Evolutionary conservation across 2,113 vertebrate genomes (phyloP).

Genomic region (Eurystomus gularis): DNA sequence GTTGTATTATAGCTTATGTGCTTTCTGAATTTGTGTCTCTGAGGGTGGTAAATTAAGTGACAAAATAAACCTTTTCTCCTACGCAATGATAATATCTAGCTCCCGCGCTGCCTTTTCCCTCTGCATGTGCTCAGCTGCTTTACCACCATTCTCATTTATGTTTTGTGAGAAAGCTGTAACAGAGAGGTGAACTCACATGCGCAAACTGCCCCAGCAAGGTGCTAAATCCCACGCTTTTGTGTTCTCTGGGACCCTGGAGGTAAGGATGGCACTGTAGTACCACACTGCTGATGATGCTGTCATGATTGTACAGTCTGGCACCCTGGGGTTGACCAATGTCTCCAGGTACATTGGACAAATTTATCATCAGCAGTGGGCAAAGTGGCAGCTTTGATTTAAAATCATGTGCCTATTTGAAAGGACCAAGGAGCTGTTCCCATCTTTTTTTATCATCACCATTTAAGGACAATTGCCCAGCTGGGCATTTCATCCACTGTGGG

Average conservation of each 20-base stretch:
- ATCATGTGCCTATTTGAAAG: background rate
- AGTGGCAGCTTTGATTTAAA: background rate
- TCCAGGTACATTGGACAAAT: background rate
- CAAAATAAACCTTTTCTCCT: background rate
- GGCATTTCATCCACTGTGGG: background rate
- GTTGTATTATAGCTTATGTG: background rate
- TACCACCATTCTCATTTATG: background rate
- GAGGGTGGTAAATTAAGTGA: background rate
- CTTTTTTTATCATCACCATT: background rate
- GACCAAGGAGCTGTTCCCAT: background rate
- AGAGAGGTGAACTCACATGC: background rate
- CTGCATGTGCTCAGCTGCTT: background rate
- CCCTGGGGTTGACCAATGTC: background rate
- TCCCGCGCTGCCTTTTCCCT: background rate
- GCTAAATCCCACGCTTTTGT: background rate
- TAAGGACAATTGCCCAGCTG: background rate
- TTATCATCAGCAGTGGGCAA: background rate
- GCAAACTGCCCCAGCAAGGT: background rate
- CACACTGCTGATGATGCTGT: background rate
- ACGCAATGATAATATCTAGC: background rate
- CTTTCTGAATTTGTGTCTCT: background rate
- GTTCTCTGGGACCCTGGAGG: background rate
- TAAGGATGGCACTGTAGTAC: background rate
- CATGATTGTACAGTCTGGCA: background rate
- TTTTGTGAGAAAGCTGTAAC: background rate